Base-by-base conservation (phyloP, 2,113 vertebrate species). In the Oreochromis tanganicae region DNA sequence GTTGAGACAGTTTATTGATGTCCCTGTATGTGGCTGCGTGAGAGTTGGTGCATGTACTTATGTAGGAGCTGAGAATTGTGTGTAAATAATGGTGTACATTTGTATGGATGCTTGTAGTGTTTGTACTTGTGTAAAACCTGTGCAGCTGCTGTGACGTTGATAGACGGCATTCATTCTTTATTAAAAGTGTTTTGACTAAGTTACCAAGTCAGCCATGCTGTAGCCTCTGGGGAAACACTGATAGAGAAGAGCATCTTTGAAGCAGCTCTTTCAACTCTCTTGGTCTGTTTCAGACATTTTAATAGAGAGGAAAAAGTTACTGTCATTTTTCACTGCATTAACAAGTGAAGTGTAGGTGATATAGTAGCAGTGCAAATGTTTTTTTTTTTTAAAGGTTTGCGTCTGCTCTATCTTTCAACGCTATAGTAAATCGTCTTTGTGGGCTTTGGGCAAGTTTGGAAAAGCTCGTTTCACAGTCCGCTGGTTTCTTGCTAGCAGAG, bases 391-490 rank as follows among this genome's bases (percentile, higher is more conserved):
- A 78, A 80, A 29, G 80, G 46, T 83, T 88, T 82, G 91, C 36
- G 54, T 56, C 36, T 79, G 36, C 59, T 59, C 24, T 88, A 68
- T 63, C 57, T 82, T 85, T 89, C 36, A 78, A 88, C 86, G 84
- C 85, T 63, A 17, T 36, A 89, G 84, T 93, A 94, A 94, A 94
- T 93, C 88, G 56, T 91, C 83, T 92, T 85, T 85, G 88, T 90
- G 85, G 87, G 81, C 84, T 92, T 91, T 87, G 83, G 89, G 84
- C 87, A 89, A 92, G 90, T 93, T 94, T 87, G 79, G 75, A 94
- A 92, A 93, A 95, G 90, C 93, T 93, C 2, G 92, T 94, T 95
- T 94, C 93, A 94, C 94, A 94, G 92, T 94, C 85, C 27, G 19
- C 54, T 90, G 93, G 82, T 88, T 91, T 54, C 92, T 88, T 91